A percentile compares a stretch with the other conserved stretches of the same genome.
Conservation (phyloP, 2,888 invertebrate species). For the Cryptus viduatorius region DNA sequence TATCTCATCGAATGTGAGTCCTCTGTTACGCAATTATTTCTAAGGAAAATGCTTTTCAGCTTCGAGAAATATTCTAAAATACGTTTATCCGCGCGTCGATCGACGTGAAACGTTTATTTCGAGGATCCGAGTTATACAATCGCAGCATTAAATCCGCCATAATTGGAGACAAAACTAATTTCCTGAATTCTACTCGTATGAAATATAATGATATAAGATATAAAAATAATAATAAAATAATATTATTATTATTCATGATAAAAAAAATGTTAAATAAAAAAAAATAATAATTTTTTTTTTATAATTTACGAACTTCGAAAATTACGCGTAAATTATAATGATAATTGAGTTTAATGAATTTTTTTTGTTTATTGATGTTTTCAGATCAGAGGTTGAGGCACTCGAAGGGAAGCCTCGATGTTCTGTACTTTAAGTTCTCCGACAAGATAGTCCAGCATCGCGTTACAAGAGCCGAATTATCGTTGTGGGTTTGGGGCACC, state of each 20-base stretch:
- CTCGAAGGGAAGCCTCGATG: conserved; percentile 89
- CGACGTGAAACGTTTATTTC: neutral
- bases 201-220: too few relatives aligned
- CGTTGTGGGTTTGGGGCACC: conserved; percentile 88
- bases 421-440: conserved; percentile 90
- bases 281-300: too few relatives aligned
- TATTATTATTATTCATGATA: too few relatives aligned
- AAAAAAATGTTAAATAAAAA: too few relatives aligned
- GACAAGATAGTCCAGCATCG: conserved; percentile 90
- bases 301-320: too few relatives aligned
- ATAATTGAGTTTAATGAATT: neutral
- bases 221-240: neutral
- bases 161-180: neutral
- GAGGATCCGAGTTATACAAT: neutral
- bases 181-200: too few relatives aligned
- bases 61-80: neutral
- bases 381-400: conserved; percentile 90
- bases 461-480: conserved; percentile 90
- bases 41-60: neutral
- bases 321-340: too few relatives aligned
- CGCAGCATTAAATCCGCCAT: neutral
- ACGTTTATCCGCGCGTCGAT: neutral
- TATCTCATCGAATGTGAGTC: neutral
- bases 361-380: conserved; percentile 70
- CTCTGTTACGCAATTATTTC: neutral